Base-by-base conservation (phyloP, 1,140 invertebrate genomes). In the Neodiprion lecontei region DNA sequence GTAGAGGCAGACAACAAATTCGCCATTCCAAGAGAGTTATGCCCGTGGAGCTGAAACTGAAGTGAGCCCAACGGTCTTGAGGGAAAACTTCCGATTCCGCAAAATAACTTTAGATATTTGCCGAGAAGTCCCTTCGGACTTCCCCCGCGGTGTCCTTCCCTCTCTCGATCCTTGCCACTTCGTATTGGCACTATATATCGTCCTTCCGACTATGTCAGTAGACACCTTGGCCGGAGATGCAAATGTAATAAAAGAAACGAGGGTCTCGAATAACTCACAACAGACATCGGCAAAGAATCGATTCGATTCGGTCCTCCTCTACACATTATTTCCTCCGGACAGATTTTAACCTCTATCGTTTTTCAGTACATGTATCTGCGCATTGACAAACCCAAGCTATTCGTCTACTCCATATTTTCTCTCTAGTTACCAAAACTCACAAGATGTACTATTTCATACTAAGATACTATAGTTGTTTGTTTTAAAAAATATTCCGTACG, bases 1-100 rank as follows among this genome's bases (percentile, higher is more conserved):
- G 74, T 77, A 69, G 70, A 77, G 78, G 74, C 78, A 75, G 79
- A 79, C 82, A 83, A 86, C 83, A 84, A 84, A 85, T 86, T 86
- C 77, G 74, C 74, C 61, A 79, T 69, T 77, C 77, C 75, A 61
- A 61, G 53, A 61, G 53, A 61, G 53, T 61, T 61, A 61, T 61
- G 53, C 53, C 7, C 53, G 53, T 61, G n/a, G 53, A 61, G 53
- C 53, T 61, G 53, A 61, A 61, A 61, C 53, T 61, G 53, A n/a
- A 61, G 53, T 61, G 53, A 61, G 53, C 2, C 53, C 53, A 61
- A 61, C 10, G 70, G 23, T 48, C 70, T 17, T 48, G 70, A 71
- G 48, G 23, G 70, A 71, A 71, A 71, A 7, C n/a, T 71, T 48
- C 48, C 70, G 70, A 71, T 71, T 71, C 70, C 23, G 23, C 3